A percentile compares a stretch with the other conserved stretches of the same genome.
These are phyloP conservation scores for Periphyllus acericola DNA, from an alignment of 2,888 invertebrate species.

Conservation along the genomic window DNA sequence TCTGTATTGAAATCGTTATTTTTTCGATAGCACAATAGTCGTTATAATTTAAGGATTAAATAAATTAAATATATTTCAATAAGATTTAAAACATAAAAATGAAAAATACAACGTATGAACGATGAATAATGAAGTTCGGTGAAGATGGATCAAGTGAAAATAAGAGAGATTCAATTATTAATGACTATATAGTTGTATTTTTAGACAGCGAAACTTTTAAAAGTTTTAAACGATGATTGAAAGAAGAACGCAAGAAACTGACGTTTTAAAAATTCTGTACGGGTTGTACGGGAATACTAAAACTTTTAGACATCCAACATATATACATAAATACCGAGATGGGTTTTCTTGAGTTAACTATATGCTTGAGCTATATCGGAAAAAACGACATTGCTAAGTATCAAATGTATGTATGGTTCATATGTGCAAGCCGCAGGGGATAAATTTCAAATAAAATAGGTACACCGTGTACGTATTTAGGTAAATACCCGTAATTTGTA, in stretches of 20 bases:
- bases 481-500: too few species aligned
- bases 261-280: not conserved
- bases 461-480: not conserved
- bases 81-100: too few species aligned
- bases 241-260: not conserved
- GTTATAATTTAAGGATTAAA: too few species aligned
- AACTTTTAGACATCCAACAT: not conserved
- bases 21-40: too few species aligned
- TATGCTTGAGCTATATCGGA: too few species aligned
- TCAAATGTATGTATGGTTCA: too few species aligned
- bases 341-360: too few species aligned
- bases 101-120: not conserved
- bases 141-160: not conserved
- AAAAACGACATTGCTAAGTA: too few species aligned
- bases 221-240: not conserved
- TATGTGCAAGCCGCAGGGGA: too few species aligned
- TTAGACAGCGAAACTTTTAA: not conserved
- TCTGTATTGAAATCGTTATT: too few species aligned
- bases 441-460: not conserved
- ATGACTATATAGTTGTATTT: not conserved
- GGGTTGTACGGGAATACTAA: not conserved
- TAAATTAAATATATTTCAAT: too few species aligned
- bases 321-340: too few species aligned
- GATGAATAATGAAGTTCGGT: not conserved
- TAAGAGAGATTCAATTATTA: not conserved